Evolutionary conservation across 2,113 vertebrate species (phyloP), one percentile per base, ranked within the genome.

Genomic region (Macroglossus sobrinus): DNA sequence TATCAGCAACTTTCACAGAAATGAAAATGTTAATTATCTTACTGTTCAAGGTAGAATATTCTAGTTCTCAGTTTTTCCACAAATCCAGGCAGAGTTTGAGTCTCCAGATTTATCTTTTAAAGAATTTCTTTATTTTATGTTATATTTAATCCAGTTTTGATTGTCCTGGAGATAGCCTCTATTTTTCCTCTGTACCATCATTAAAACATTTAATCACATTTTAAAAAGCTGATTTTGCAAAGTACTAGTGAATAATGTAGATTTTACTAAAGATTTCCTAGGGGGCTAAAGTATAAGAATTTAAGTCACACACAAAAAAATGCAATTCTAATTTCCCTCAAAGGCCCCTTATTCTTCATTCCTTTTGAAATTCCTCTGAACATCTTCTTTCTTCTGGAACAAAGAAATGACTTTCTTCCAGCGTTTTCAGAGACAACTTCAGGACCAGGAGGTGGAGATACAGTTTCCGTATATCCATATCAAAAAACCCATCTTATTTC

Each of bases 71-170:
- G 53, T 19, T 68, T 79, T 87, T 40, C 74, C 24, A 30, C 7
- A 91, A 35, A 82, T 85, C 11, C 28, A 61, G 84, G 61, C 24
- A 95, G 72, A 84, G 1, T 66, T 75, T 75, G 91, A 89, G 85
- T 76, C 28, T 75, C 18, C n/a, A 30, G 50, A 87, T 94, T 47
- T 86, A 75, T 84, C 5, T 93, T 95, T 89, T 75, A 94, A 89
- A 57, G 19, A 79, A 53, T 61, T 71, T 97, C 53, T 87, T 59
- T 86, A 63, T 78, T 89, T 95, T 84, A 84, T 92, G 75, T 69
- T 87, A 64, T 80, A 84, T 89, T 89, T 87, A 95, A 89, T 40
- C 33, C 47, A 89, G 50, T 21, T n/a, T 28, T 19, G 11, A 26
- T 35, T 88, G 43, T 69, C 53, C 50, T 84, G 18, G 69, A 94